phyloP scores from a whole-genome alignment of 2,888 invertebrate species.

The Leptothorax acervorum region DNA sequence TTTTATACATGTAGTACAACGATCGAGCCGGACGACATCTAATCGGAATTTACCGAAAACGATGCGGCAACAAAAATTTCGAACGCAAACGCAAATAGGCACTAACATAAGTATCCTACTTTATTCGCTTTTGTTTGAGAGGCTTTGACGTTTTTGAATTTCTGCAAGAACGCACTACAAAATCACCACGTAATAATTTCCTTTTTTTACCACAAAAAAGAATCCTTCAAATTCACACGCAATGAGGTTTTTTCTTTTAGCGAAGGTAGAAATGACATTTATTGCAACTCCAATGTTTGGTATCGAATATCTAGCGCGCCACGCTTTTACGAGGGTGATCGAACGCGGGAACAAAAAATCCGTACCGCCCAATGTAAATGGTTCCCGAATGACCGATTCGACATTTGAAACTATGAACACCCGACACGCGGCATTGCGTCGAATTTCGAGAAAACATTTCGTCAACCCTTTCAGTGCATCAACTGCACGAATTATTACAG shows the following conservation, averaged over 20 bases:
- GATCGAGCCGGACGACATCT: slow-evolving; percentile 8
- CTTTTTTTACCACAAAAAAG: not conserved
- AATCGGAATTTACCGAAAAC: slow-evolving; percentile 9
- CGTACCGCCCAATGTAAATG: slow-evolving; percentile 1
- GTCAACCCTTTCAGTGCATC: not conserved
- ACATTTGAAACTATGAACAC: slow-evolving; percentile 16
- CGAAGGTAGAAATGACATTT: not conserved
- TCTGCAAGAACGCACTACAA: not conserved
- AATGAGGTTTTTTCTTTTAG: not conserved
- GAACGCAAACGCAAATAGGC: not conserved
- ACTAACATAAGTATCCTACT: not conserved
- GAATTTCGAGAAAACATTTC: slow-evolving; percentile 25
- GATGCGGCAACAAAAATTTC: not conserved
- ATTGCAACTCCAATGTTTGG: not conserved
- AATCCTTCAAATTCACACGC: not conserved
- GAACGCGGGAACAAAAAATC: slow-evolving; percentile 3
- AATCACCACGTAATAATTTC: not conserved
- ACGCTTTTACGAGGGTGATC: not conserved
- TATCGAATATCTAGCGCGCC: not conserved
- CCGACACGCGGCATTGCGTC: slow-evolving; percentile 1
- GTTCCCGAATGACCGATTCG: not conserved
- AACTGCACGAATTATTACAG: not conserved
- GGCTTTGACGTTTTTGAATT: not conserved
- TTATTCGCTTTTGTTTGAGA: not conserved
- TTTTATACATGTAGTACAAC: slow-evolving; percentile 13